Conservation (phyloP, 2,113 vertebrate species). For the Paracanthobrama guichenoti region DNA sequence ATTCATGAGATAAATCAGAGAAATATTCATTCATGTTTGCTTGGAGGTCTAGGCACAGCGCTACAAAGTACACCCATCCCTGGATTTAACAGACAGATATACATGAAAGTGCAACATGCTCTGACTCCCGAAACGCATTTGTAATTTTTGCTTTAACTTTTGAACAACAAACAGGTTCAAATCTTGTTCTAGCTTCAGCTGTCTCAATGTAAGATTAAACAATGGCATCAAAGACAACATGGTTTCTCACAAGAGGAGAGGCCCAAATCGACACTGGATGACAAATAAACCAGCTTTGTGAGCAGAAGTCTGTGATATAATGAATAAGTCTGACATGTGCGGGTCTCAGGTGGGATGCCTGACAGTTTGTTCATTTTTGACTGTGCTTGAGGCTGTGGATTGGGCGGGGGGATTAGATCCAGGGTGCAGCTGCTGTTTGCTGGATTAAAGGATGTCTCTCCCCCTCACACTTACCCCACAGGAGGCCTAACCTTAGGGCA, state of each 20-base stretch:
- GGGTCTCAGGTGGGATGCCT: slow-evolving; percentile 42
- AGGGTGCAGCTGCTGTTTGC: slow-evolving; percentile 43
- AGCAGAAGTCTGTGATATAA: slow-evolving; percentile 14
- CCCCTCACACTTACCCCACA: not conserved
- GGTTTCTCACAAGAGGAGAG: not conserved
- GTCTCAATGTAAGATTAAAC: not conserved
- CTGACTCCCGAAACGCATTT: not conserved
- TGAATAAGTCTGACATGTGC: slow-evolving; percentile 10
- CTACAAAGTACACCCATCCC: not conserved
- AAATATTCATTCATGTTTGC: not conserved
- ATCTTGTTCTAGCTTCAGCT: not conserved
- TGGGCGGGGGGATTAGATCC: slow-evolving; percentile 17
- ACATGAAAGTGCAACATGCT: slow-evolving; percentile 8
- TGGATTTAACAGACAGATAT: not conserved
- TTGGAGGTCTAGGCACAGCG: not conserved
- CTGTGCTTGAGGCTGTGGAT: slow-evolving; percentile 16
- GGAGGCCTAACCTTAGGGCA: slow-evolving; percentile 24
- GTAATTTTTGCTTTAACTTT: slow-evolving; percentile 9
- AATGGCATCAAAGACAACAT: slow-evolving; percentile 8
- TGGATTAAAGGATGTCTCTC: slow-evolving; percentile 37
- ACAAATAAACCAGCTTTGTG: not conserved
- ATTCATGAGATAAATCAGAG: not conserved
- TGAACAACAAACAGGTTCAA: not conserved
- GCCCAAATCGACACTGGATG: not conserved
- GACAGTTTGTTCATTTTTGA: not conserved